Base-by-base conservation (phyloP, 2,797 vertebrate genomes). In the Hoplostethus mediterraneus region DNA sequence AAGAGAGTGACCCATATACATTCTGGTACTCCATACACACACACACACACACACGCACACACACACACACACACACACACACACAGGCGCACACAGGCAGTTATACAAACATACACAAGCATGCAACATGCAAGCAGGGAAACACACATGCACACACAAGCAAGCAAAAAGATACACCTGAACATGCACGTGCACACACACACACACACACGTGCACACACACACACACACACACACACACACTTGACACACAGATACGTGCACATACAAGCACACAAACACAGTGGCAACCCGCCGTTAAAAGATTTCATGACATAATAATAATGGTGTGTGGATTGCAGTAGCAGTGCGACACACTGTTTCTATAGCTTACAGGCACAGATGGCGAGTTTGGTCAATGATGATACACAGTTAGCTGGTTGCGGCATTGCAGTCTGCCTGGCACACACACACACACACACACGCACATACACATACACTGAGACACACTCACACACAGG, bases 351-450 rank as follows among this genome's bases (percentile, higher is more conserved):
- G 44, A 79, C 71, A 62, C 6, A 47, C 57, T 71, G 73, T 72
- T 86, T 79, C 79, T 87, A 79, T 82, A 88, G 84, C 84, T 83
- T 70, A 67, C 79, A 82, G 68, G 84, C 82, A 81, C 89, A 90
- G 90, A 90, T 87, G 89, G 87, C 54, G 67, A 81, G 82, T 79
- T 87, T 84, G 84, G 81, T 87, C 80, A 84, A 83, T 80, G 86
- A 83, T 80, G 82, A 87, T 72, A 88, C 76, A 77, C 67, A 82
- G 73, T 73, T 81, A 73, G 81, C 73, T 83, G 79, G 66, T 73
- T 88, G 84, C 82, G 17, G 82, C 84, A 80, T 3, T 85, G 83
- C 84, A 85, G 89, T 74, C 68, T 77, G 84, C 25, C 68, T 70
- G 58, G 42, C 58, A 57, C 59, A 21, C 77, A 52, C 76, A n/a